Base-by-base conservation (phyloP, 2,888 invertebrate genomes). In the Tetragnatha montana region DNA sequence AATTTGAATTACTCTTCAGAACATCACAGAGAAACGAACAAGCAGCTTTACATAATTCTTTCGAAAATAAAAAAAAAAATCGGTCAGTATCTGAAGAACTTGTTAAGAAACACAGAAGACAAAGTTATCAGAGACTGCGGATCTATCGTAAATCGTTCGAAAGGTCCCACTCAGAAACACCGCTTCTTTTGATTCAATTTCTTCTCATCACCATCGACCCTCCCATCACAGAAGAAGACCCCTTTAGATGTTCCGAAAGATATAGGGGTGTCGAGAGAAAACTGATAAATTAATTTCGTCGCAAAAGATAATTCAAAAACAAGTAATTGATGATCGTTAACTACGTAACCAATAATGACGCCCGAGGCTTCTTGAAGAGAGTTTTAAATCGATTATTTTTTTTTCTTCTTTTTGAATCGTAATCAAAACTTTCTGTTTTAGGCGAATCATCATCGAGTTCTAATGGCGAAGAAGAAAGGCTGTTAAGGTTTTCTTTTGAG, bases 261-360 rank as follows among this genome's bases (percentile, higher is more conserved):
- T 73, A 50, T 69, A 51, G 17, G 73, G 49, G 51, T 73, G 74
- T 10, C 35, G 21, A 35, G 21, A 35, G 50, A 60, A 81, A 81
- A 70, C 75, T 81, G 76, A 87, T 87, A 69, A 87, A 87, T 87
- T 87, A 87, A 87, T 87, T 87, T 87, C 51, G 19, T 70, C 35
- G 60, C 70, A 17, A 49, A 4, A 14, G 35, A 75, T 78, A 87
- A 87, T 70, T 87, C 69, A 87, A 76, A 87, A 87, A 87, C 81
- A 87, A 81, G 81, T 87, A 81, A 87, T 87, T 87, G 81, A 87
- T 87, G 75, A 75, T 79, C 51, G 76, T 51, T 87, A 87, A 87
- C 87, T 81, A 87, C 69, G 81, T 75, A 75, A 81, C 70, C 87
- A 76, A 87, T 87, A 87, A 81, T 75, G 87, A 19, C 10, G 87